Conservation (phyloP, 2,888 invertebrate genomes). For the Aphodius granarius region DNA sequence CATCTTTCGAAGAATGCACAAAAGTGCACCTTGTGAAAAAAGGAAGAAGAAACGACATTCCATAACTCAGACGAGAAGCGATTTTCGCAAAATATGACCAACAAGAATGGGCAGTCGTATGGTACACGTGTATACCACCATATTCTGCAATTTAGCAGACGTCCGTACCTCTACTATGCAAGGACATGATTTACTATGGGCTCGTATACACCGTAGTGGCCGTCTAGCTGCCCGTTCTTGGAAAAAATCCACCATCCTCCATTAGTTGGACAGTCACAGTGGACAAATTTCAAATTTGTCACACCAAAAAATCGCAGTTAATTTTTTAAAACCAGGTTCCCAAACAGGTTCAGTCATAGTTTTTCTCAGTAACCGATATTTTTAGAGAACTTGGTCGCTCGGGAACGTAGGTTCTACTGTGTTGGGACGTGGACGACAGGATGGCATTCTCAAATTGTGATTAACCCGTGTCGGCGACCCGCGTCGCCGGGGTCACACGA, state of each 20-base stretch:
- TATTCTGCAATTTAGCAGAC: not conserved
- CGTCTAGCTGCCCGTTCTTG: not conserved
- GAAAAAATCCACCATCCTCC: not conserved
- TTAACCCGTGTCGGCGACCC: constrained; percentile 9
- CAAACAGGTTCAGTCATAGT: no score
- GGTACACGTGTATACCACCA: not conserved
- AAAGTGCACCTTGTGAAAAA: not conserved
- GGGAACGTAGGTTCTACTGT: not conserved
- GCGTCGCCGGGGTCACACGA: not conserved
- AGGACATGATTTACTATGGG: not conserved
- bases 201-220: not conserved
- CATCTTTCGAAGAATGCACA: no score
- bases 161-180: not conserved
- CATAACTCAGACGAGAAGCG: not conserved
- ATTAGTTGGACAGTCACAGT: not conserved
- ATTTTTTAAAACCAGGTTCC: no score
- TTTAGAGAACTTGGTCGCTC: no score
- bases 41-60: not conserved
- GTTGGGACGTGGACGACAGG: not conserved
- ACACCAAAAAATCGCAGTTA: no score
- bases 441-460: constrained; percentile 7
- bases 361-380: no score
- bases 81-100: not conserved
- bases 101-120: not conserved
- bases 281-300: not conserved